Conservation (phyloP, 2,888 invertebrate species). For the Pycnomerus fuliginosus region DNA sequence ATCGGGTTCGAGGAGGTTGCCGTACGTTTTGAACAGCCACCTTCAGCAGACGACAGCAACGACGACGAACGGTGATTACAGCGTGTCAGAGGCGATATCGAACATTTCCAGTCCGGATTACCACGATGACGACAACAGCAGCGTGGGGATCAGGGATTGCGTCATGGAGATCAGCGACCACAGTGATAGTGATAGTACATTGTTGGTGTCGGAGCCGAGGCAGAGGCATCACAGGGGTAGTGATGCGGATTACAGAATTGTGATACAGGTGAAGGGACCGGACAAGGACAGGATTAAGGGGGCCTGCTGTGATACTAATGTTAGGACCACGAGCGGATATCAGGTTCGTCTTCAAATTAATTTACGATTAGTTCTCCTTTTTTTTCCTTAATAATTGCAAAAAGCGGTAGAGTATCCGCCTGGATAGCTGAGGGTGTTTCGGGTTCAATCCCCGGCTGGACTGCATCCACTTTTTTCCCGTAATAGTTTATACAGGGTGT, state of each 20-base stretch:
- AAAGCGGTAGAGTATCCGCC: too few species aligned
- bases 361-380: neutral
- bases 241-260: conserved; percentile 75
- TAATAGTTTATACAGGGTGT: too few species aligned
- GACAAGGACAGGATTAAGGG: conserved; percentile 54
- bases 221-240: conserved; percentile 41
- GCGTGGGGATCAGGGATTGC: conserved; percentile 77
- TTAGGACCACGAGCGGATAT: conserved; percentile 11
- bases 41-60: conserved; percentile 1
- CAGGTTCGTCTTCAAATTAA: conserved; percentile 4
- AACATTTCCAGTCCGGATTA: conserved; percentile 90
- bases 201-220: conserved; percentile 78
- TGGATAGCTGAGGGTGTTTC: too few species aligned
- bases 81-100: conserved; percentile 82
- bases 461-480: neutral
- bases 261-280: conserved; percentile 75
- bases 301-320: conserved; percentile 19
- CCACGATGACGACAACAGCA: conserved; percentile 72
- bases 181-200: conserved; percentile 86
- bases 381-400: too few species aligned
- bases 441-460: neutral
- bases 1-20: conserved; percentile 67
- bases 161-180: conserved; percentile 87
- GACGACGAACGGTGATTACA: conserved; percentile 65
- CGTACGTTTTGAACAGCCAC: conserved; percentile 38